These are phyloP conservation scores for Zapornia atra DNA, from an alignment of 2,113 vertebrate species.

Conservation along the genomic window DNA sequence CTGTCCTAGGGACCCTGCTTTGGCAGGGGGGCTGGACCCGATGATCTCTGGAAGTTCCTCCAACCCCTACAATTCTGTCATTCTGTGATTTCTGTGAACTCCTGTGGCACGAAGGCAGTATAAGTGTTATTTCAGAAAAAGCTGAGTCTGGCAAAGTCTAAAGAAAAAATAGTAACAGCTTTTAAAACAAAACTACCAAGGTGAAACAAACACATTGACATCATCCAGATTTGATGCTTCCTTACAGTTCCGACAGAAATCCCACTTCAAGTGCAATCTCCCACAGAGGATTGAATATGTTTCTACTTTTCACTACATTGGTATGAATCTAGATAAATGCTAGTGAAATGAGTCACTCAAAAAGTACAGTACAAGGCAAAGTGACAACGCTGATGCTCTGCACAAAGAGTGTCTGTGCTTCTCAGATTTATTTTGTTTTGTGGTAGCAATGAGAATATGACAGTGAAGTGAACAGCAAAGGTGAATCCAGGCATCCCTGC, in stretches of 20 bases:
- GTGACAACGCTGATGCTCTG: neutral
- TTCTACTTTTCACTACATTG: neutral
- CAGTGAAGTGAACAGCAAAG: neutral
- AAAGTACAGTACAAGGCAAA: neutral
- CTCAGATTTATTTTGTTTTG: neutral
- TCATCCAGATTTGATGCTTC: neutral
- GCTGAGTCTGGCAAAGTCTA: neutral
- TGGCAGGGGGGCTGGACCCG: too few relatives aligned
- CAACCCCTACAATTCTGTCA: too few relatives aligned
- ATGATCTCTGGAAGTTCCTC: too few relatives aligned
- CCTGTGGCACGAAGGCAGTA: neutral
- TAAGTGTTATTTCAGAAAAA: neutral
- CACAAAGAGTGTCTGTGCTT: neutral
- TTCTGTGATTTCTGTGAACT: neutral
- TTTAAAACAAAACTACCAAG: neutral
- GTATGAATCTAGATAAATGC: neutral
- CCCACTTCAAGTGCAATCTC: neutral
- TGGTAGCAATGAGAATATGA: neutral
- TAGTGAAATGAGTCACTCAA: neutral
- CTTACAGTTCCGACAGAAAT: neutral
- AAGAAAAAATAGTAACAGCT: neutral
- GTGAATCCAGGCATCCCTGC: neutral
- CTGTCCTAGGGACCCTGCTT: too few relatives aligned
- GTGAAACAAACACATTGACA: neutral
- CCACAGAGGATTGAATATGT: neutral